Percentiles rank a stretch among this genome's conserved stretches.
phyloP scores from a whole-genome alignment of 2,797 vertebrate genomes.

The Lacerta bilineata region DNA sequence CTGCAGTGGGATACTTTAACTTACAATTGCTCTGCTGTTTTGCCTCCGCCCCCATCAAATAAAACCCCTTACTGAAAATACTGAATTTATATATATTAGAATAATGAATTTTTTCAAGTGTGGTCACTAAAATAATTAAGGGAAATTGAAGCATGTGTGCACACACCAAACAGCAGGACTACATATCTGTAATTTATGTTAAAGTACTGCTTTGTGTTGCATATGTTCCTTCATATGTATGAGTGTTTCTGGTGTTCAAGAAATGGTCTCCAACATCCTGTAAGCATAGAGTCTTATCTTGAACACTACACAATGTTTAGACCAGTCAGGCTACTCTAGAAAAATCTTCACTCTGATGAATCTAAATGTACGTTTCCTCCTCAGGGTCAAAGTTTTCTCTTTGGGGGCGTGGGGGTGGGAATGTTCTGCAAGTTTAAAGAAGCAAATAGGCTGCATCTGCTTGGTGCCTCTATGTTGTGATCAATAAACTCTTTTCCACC shows the following conservation, averaged over 20 bases:
- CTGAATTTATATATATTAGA: not conserved
- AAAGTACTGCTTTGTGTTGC: not conserved
- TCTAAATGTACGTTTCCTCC: not conserved
- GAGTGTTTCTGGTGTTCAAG: not conserved
- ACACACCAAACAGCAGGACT: not conserved
- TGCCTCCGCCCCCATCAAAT: not conserved
- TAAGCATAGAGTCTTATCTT: not conserved
- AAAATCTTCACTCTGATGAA: not conserved
- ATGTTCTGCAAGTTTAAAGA: not conserved
- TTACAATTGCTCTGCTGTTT: conserved; percentile 52
- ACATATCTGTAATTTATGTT: not conserved
- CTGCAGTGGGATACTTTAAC: conserved; percentile 63
- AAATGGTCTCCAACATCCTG: not conserved
- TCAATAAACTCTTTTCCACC: not conserved
- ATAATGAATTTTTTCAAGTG: not conserved
- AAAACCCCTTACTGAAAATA: not conserved
- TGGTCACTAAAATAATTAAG: conserved; percentile 8
- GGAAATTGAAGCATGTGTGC: not conserved
- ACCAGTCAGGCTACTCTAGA: not conserved
- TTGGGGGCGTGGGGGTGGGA: not conserved
- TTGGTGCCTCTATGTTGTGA: not conserved
- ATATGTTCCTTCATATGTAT: not conserved
- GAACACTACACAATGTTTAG: not conserved
- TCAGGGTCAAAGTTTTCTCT: not conserved
- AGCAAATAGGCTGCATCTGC: not conserved